phyloP scores from a whole-genome alignment of 2,888 invertebrate species.

The Lasioglossum zephyrum region DNA sequence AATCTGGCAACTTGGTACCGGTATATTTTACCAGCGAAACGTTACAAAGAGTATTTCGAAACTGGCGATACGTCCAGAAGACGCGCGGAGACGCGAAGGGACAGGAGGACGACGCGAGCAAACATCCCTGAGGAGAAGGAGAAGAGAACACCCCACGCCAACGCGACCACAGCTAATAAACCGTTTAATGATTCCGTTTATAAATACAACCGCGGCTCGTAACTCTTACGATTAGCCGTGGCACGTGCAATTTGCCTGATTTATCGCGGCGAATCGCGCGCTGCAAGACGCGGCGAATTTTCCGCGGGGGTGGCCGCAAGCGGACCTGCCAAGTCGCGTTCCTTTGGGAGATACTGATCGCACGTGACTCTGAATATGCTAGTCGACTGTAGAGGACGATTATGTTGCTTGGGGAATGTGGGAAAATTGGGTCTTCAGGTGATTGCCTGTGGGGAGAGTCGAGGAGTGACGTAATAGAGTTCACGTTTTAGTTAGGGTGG shows the following conservation, averaged over 20 bases:
- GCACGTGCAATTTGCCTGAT: constrained; percentile 28
- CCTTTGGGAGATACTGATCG: neutral
- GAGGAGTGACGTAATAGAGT: neutral
- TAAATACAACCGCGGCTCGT: constrained; percentile 44
- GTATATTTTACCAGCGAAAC: constrained; percentile 41
- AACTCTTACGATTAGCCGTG: constrained; percentile 45
- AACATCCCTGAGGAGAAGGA: neutral
- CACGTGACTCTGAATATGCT: neutral
- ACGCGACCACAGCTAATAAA: constrained; percentile 30
- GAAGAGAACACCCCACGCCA: neutral
- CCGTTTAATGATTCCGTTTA: constrained; percentile 45
- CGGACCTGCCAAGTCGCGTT: neutral
- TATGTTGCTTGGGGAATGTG: neutral
- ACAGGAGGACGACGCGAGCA: neutral
- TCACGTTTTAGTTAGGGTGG: neutral
- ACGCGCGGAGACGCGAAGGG: neutral
- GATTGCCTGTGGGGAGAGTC: neutral
- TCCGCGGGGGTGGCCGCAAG: neutral
- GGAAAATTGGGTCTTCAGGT: neutral
- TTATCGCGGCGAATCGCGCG: constrained; percentile 21
- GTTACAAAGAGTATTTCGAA: constrained; percentile 40
- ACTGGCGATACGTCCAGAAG: neutral
- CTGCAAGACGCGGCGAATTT: neutral
- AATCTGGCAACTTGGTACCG: constrained; percentile 63
- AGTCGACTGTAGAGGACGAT: neutral